Base-by-base conservation (phyloP, 2,888 invertebrate species). In the Trypoxylon attenuatum region DNA sequence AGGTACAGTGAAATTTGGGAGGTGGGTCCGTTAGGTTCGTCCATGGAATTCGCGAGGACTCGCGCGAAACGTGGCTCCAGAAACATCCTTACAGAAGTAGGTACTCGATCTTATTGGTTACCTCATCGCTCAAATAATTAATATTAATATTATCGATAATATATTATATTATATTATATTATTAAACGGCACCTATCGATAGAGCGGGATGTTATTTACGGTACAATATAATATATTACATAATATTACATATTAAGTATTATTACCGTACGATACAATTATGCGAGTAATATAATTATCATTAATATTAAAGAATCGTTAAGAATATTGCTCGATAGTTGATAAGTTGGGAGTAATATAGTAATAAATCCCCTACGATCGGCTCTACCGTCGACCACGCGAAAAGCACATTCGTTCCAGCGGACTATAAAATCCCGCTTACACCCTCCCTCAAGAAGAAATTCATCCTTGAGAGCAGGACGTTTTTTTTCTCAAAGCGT, bases 81-180 rank as follows among this genome's bases (percentile, higher is more conserved):
- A 45, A 49, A 47, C 43, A 49, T 55, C 25, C 19, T 43, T 38
- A 42, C 38, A 29, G 41, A 19, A 29, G 41, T 50, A 8, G 29
- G n/a, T 13, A 15, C 15, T 33, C 3, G 10, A 41, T 13, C 29
- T 46, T 38, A 51, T 10, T 38, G 27, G 25, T n/a, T 16, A 61
- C 16, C 38, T 23, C 13, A 33, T 13, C 13, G 33, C n/a, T 33
- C 60, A 45, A 56, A 66, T 66, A 56, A 41, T 68, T 69, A 69
- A 69, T 63, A 69, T 63, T 55, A 69, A 68, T 69, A 69, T 62
- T 69, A 69, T 69, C 33, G 22, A 69, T 69, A 69, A 69, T 69
- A 69, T 69, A 69, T 69, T 69, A 69, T 69, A 69, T 69, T 68
- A 69, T 57, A n/a, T n/a, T n/a, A n/a, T n/a, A n/a, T n/a, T n/a